Base-by-base conservation (phyloP, 2,113 vertebrate species). In the Heptranchias perlo region DNA sequence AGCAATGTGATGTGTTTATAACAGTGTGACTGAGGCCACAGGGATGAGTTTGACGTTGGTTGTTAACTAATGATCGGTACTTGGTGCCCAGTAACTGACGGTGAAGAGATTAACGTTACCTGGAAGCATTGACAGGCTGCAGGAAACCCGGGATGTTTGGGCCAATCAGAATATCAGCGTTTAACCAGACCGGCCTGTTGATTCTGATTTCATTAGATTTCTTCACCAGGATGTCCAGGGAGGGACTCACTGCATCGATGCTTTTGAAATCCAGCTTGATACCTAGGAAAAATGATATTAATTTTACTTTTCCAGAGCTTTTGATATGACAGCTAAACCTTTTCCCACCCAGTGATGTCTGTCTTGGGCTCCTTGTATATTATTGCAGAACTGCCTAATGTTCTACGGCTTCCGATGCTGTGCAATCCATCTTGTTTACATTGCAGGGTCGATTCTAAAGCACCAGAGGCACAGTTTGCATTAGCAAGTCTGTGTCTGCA, bases 181-280 rank as follows among this genome's bases (percentile, higher is more conserved):
- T 98, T 35, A 98, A 92, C 98, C 98, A 98, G 52, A 98, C 97
- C 0, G 98, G 98, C 8, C 97, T 96, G 96, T 96, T 96, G 69
- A 98, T 97, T 91, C 95, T 96, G 82, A 78, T 96, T 0, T 96
- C 96, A 3, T 96, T 95, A 4, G 97, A 97, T 96, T 97, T 97
- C 21, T 61, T 52, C 95, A 52, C 35, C 3, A 98, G 97, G 96
- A 97, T 69, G 96, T 98, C 97, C 96, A 98, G 96, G 54, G 98
- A 97, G 13, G 97, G 98, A 87, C 97, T 97, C 96, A 98, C 97
- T 0, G 98, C 97, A 21, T 39, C 96, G 96, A 98, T 96, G 96
- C 97, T 98, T 97, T 98, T 98, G 96, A 98, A 98, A 96, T 99
- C 98, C 97, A 98, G 96, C 96, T 99, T 98, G 31, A 98, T 98